Percentiles rank a stretch among this genome's conserved stretches.
Conservation (phyloP, 2,113 vertebrate species). For the Chaetodon trifascialis region DNA sequence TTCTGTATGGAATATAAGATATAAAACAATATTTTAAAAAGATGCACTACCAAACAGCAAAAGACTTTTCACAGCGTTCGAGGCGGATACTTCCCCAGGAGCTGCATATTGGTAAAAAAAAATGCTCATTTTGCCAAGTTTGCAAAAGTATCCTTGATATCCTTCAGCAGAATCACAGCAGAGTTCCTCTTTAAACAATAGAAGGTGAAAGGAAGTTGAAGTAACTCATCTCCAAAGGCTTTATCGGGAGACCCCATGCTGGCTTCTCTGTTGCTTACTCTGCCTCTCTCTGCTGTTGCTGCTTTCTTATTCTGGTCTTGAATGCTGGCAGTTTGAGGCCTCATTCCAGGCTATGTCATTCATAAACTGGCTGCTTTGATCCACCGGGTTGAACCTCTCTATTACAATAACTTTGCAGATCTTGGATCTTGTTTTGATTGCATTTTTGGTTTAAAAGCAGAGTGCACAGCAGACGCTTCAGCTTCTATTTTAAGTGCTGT, state of each 20-base stretch:
- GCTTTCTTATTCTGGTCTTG: constrained; percentile 38
- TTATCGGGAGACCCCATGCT: constrained; percentile 15
- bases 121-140: constrained; percentile 9
- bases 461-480: neutral
- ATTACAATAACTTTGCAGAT: neutral
- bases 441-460: neutral
- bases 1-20: neutral
- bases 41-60: neutral
- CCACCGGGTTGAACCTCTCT: neutral
- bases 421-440: neutral
- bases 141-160: constrained; percentile 38
- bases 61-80: neutral
- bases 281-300: constrained; percentile 13
- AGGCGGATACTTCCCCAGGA: constrained; percentile 21
- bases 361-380: constrained; percentile 20
- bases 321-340: neutral
- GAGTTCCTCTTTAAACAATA: constrained; percentile 44
- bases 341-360: constrained; percentile 23
- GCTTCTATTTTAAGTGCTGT: neutral
- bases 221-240: constrained; percentile 15
- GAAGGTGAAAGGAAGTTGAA: constrained; percentile 39
- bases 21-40: too few species aligned
- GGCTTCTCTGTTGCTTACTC: constrained; percentile 12
- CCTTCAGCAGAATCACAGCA: constrained; percentile 25
- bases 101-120: neutral